phyloP scores from a whole-genome alignment of 2,113 vertebrate species.

The Zootoca vivipara region DNA sequence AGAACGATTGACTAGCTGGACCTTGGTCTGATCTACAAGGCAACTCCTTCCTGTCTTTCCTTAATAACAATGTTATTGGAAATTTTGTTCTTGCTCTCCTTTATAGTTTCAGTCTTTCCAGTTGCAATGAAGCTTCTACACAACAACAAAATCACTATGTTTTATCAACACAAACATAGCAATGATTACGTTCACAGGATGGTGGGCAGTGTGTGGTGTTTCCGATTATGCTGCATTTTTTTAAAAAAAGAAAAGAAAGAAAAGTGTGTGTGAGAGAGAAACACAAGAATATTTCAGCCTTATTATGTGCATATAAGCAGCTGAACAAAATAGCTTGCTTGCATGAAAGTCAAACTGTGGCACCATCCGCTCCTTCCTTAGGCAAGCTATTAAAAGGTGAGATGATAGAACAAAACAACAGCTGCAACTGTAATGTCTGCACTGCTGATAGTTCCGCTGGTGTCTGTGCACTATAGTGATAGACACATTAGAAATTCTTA shows the following conservation, averaged over 20 bases:
- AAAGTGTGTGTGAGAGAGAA: constrained; percentile 9
- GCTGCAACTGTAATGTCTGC: not conserved
- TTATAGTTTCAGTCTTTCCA: constrained; percentile 25
- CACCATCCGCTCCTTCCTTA: constrained; percentile 51
- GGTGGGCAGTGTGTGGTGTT: constrained; percentile 34
- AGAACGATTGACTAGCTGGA: not conserved
- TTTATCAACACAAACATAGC: constrained; percentile 15
- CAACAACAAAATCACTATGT: constrained; percentile 25
- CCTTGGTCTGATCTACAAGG: not conserved
- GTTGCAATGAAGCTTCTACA: constrained; percentile 26
- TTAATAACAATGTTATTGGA: not conserved
- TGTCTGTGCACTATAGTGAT: not conserved
- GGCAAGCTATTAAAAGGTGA: constrained; percentile 56
- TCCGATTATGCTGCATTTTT: constrained; percentile 52
- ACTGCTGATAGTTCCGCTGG: not conserved
- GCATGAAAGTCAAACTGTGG: constrained; percentile 46
- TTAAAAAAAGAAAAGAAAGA: not conserved
- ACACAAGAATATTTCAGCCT: constrained; percentile 46
- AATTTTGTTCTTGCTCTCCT: not conserved
- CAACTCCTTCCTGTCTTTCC: not conserved
- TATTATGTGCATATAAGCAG: constrained; percentile 42
- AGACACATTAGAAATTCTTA: constrained; percentile 19
- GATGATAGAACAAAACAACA: constrained; percentile 49
- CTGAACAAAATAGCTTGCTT: constrained; percentile 46
- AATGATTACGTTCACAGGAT: constrained; percentile 38